Base-by-base conservation (phyloP, 2,888 invertebrate species). In the Idaea aversata region DNA sequence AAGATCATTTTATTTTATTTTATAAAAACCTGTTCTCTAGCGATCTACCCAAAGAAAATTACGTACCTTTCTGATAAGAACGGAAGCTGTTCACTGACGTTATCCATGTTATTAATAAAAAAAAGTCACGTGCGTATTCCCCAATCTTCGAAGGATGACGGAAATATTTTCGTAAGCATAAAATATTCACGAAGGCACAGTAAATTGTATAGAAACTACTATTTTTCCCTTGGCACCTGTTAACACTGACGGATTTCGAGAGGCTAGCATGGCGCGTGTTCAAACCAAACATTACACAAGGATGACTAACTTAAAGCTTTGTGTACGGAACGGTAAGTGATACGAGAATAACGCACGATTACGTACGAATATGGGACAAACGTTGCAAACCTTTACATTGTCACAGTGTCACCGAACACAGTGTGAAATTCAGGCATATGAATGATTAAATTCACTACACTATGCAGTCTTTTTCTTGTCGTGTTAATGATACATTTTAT, bases 321-420 rank as follows among this genome's bases (percentile, higher is more conserved):
- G 84, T 82, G 77, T 77, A 72, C 75, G 71, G 76, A 76, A 72
- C 75, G 71, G 71, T 68, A 71, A 72, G 73, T 80, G 86, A 83
- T 88, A 88, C 79, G 84, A 80, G 74, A 77, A 72, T 75, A 71
- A 76, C 72, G 72, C 74, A 75, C 75, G 82, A 83, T 83, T 82
- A 81, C 77, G 73, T 81, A 81, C 72, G 78, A 82, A 90, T 85
- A 82, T 88, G 85, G 91, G 87, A 78, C 87, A 79, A 75, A 81
- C 88, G 88, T 88, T 83, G 88, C 86, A 86, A 87, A 84, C 82
- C 74, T 64, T 72, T 47, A 47, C 47, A 47, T 69, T 74, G 72
- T 77, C 71, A 74, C 69, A 71, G 72, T 66, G 66, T 67, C 86
- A 85, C 83, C 80, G 73, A 66, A 74, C 72, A 74, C 76, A 82